Evolutionary conservation across 2,888 invertebrate species (phyloP), one percentile per base, ranked within the genome.

Genomic region (Leptura quadrifasciata): DNA sequence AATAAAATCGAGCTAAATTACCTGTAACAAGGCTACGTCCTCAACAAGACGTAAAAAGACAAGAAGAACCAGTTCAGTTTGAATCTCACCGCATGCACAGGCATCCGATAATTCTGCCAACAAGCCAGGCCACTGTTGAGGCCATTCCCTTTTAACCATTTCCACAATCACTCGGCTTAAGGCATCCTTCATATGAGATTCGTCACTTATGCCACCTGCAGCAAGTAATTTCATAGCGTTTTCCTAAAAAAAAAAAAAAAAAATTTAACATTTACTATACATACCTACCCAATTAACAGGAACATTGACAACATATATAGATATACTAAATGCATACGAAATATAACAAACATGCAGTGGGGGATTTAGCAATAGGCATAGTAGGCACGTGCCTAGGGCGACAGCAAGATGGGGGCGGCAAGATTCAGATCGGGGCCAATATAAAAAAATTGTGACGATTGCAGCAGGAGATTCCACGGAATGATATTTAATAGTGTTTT

Each of bases 71-170:
- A 98, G 91, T 89, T 98, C 97, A 12, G 97, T 97, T 87, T 97
- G 97, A 67, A 94, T 92, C 86, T 96, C 96, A 12, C 98, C 97
- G 82, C 93, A 92, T 12, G 93, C 91, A 87, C 96, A 96, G 0
- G 96, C 94, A 83, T 94, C 93, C 76, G 95, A 95, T 1, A 98
- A 91, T 88, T 98, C 97, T 0, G 93, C 91, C 35, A 98, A 89
- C 39, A 98, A 89, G 0, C 95, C 93, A 0, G 97, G 95, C 98
- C 98, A 98, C 81, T 98, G 96, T 87, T 98, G 98, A 0, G 98
- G 98, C 98, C 98, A 98, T 88, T 98, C 98, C 10, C 98, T 91
- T 87, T 98, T 98, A 71, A 97, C 95, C 94, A 98, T 97, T 90
- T 98, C 98, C 0, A 98, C 98, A 71, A 98, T 94, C n/a, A 98